Conservation (phyloP, 2,113 vertebrate genomes). For the Otis tarda region DNA sequence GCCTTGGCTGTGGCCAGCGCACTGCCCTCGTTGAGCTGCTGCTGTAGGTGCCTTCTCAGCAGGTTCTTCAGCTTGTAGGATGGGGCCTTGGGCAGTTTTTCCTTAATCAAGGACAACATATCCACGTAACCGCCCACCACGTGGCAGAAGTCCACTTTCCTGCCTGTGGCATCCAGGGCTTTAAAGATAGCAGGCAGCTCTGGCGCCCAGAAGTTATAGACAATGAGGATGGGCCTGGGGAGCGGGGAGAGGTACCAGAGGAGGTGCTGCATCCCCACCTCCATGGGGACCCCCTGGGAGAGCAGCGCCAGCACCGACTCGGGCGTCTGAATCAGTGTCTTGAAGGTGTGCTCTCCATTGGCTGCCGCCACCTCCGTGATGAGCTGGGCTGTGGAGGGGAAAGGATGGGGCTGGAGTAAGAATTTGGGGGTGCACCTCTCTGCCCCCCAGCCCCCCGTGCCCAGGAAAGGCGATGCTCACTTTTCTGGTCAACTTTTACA, state of each 20-base stretch:
- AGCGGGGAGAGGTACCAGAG: conserved; percentile 31
- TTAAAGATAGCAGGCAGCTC: conserved; percentile 30
- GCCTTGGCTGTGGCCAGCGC: background rate
- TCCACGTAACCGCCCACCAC: conserved; percentile 38
- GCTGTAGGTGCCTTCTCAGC: background rate
- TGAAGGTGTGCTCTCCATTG: conserved; percentile 50
- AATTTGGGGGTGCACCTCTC: background rate
- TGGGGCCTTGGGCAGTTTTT: background rate
- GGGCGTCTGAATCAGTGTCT: background rate
- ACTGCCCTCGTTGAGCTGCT: background rate
- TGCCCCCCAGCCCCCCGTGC: background rate
- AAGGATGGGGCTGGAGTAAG: background rate
- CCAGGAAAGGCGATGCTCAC: conserved; percentile 18
- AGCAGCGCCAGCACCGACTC: background rate
- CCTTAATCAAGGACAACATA: conserved; percentile 40
- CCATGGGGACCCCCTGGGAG: conserved; percentile 32
- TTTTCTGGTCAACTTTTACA: conserved; percentile 64
- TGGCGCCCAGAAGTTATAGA: conserved; percentile 49
- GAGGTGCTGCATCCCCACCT: conserved; percentile 45
- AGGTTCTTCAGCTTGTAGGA: conserved; percentile 56
- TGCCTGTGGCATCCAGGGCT: conserved; percentile 37
- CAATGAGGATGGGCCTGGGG: conserved; percentile 28
- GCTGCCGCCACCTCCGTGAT: conserved; percentile 59
- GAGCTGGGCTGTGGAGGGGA: conserved; percentile 52
- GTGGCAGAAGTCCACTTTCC: conserved; percentile 40